Evolutionary conservation across 2,113 vertebrate species (phyloP), one percentile per base, ranked within the genome.

Genomic region (Atrichornis clamosus): DNA sequence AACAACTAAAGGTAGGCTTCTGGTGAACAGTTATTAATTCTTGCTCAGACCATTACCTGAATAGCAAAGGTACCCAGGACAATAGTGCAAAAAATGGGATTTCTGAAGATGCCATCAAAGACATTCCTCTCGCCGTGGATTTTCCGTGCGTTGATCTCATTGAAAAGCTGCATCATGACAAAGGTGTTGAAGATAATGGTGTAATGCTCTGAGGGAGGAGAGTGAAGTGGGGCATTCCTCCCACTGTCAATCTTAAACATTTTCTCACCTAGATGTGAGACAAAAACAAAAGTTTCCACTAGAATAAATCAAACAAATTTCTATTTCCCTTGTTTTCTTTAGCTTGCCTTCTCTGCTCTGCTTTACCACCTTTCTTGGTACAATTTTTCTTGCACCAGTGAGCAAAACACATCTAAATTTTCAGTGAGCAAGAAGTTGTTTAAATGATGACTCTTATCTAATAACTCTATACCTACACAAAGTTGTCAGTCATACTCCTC

Each of bases 171-270:
- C 99, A 99, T 99, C 99, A 99, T 99, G 97, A 99, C 99, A 21
- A 99, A 99, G 65, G 99, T 99, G 98, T 99, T 99, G 98, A 99
- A 99, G 97, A 99, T 99, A 97, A 99, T 99, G 94, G 99, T 99
- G 96, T 99, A 99, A 96, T 99, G 99, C 77, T 99, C 99, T 0
- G 99, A 99, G 26, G 99, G 99, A 17, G 99, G 99, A 5, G 99
- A 98, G 95, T 99, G 99, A 28, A 99, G 98, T 0, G 99, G 99
- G 5, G 99, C 99, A 0, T 99, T 98, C 68, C 99, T 98, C 68
- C 99, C 99, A 6, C 98, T 99, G 98, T 99, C 99, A 10, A 99
- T 99, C 97, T 99, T 98, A 94, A 99, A 99, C 93, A 99, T 98
- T 94, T 98, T 97, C 97, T 99, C 99, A 56, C 99, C 99, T 99